Evolutionary conservation across 2,888 invertebrate genomes (phyloP).

Genomic region (Eilema sororculum): DNA sequence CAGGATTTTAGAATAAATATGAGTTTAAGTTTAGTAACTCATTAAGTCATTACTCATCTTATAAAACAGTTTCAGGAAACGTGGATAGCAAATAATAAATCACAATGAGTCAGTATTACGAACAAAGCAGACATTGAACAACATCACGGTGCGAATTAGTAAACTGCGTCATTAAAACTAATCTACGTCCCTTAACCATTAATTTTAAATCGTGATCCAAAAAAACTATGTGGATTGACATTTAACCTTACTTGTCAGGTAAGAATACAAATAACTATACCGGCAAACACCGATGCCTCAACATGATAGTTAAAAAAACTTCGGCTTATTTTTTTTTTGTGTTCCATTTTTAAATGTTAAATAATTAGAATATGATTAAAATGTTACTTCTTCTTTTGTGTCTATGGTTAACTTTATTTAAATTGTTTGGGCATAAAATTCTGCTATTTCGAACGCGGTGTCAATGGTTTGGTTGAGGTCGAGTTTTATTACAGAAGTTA

Average conservation of each 20-base stretch:
- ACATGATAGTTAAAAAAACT: not conserved
- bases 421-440: no score
- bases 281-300: not conserved
- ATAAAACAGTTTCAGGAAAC: conserved; percentile 17
- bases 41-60: not conserved
- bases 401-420: no score
- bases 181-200: not conserved
- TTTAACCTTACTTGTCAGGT: conserved; percentile 6
- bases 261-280: not conserved
- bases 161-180: conserved; percentile 1
- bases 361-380: not conserved
- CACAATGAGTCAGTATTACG: conserved; percentile 16
- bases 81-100: conserved; percentile 7
- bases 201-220: conserved; percentile 5
- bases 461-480: no score
- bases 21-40: not conserved
- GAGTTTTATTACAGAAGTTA: no score
- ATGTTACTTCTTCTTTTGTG: not conserved
- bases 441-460: no score
- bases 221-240: conserved; percentile 9
- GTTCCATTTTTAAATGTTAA: not conserved
- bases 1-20: not conserved
- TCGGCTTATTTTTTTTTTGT: not conserved
- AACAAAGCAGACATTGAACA: conserved; percentile 16
- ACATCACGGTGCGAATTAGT: conserved; percentile 12